Conservation (phyloP, 1,140 invertebrate genomes). For the Drosophila serrata region DNA sequence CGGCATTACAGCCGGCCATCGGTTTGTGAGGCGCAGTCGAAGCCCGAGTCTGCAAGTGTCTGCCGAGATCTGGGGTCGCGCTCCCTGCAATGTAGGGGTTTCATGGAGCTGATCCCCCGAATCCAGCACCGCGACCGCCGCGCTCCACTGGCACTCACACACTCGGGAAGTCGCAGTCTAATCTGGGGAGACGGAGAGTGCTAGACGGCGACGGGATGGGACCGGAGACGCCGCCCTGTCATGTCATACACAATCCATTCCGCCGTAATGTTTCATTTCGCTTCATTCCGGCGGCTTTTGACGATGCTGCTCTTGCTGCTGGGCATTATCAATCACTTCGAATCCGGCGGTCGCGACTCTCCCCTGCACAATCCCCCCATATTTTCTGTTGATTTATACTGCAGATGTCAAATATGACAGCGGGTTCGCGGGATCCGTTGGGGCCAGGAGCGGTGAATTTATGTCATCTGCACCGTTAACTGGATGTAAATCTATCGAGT, state of each 20-base stretch:
- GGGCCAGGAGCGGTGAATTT: conserved; percentile 43
- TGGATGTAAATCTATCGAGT: conserved; percentile 56
- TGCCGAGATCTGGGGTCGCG: conserved; percentile 15
- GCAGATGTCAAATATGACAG: conserved; percentile 79
- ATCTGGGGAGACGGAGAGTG: conserved; percentile 7
- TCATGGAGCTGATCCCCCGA: conserved; percentile 39
- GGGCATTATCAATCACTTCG: conserved; percentile 79
- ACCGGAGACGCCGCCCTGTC: conserved; percentile 71
- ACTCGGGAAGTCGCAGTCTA: conserved; percentile 29
- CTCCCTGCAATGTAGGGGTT: conserved; percentile 11
- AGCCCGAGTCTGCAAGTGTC: conserved; percentile 16
- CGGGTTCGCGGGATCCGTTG: conserved; percentile 27
- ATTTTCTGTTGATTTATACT: conserved; percentile 75
- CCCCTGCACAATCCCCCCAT: conserved; percentile 21
- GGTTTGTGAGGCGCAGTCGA: conserved; percentile 7
- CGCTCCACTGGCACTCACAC: conserved; percentile 55
- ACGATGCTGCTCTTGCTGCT: conserved; percentile 22
- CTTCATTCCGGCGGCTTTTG: conserved; percentile 54
- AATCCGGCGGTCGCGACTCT: conserved; percentile 23
- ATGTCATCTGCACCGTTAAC: conserved; percentile 75
- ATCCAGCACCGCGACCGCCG: conserved; percentile 58
- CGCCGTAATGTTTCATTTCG: conserved; percentile 81
- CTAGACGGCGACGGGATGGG: conserved; percentile 12
- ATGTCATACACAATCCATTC: conserved; percentile 74
- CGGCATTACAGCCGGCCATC: conserved; percentile 24